Conservation (phyloP, 2,797 vertebrate genomes). For the Rhadinocentrus ornatus region DNA sequence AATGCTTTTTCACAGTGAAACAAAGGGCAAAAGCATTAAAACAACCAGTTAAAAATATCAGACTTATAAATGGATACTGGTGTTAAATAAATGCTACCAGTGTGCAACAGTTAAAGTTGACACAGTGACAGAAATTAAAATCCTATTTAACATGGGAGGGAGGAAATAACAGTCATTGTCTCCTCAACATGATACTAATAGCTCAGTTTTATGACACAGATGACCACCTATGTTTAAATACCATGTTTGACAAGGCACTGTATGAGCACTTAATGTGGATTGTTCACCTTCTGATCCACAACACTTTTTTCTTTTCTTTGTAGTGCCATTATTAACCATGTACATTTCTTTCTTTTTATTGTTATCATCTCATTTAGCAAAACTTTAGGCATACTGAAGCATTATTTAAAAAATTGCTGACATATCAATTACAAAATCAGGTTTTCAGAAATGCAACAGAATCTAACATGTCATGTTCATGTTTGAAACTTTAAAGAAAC, state of each 20-base stretch:
- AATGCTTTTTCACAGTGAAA: background rate
- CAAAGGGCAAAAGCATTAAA: background rate
- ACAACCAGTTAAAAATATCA: background rate
- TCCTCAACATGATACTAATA: constrained; percentile 5
- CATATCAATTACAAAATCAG: no score
- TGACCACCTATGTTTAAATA: constrained; percentile 1
- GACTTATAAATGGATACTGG: background rate
- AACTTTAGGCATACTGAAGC: background rate
- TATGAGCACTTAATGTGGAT: background rate
- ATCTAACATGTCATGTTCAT: no score
- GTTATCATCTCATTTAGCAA: background rate
- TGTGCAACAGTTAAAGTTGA: constrained; percentile 15
- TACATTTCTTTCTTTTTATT: constrained; percentile 28
- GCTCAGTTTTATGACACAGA: constrained; percentile 13
- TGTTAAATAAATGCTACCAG: constrained; percentile 12
- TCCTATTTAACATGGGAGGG: constrained; percentile 5
- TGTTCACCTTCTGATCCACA: background rate
- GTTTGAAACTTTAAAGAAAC: no score
- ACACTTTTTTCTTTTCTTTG: background rate
- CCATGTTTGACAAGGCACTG: background rate
- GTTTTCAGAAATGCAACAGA: no score
- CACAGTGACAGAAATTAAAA: constrained; percentile 35
- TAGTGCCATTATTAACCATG: background rate
- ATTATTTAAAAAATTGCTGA: background rate
- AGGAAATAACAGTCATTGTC: constrained; percentile 24